These are phyloP conservation scores for Melanophora roralis DNA, from an alignment of 2,888 invertebrate species.

Conservation along the genomic window DNA sequence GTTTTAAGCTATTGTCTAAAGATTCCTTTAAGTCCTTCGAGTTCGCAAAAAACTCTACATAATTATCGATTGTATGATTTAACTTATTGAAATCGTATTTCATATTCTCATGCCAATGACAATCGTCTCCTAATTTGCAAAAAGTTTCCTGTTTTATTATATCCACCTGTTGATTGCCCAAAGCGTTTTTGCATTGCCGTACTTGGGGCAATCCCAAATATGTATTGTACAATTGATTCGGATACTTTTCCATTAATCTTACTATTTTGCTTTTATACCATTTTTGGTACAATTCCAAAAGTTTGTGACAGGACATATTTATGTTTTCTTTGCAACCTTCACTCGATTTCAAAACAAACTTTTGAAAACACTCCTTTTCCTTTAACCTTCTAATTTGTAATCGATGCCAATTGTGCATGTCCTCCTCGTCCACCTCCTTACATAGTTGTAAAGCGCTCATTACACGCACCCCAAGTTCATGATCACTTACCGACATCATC, in stretches of 20 bases:
- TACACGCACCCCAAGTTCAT: conserved; percentile 67
- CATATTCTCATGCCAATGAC: conserved; percentile 44
- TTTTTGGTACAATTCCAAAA: conserved; percentile 65
- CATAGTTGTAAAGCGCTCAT: conserved; percentile 64
- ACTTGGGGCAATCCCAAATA: conserved; percentile 71
- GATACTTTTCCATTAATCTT: conserved; percentile 49
- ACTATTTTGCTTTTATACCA: conserved; percentile 64
- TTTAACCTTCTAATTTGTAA: conserved; percentile 54
- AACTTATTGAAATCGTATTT: conserved; percentile 60
- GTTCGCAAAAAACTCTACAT: conserved; percentile 36
- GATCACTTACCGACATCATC: conserved; percentile 64
- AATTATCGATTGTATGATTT: conserved; percentile 64
- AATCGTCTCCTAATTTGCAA: conserved; percentile 44
- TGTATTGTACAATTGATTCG: conserved; percentile 65
- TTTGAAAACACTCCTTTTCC: conserved; percentile 66
- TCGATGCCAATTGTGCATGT: conserved; percentile 65
- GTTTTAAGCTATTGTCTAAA: conserved; percentile 13
- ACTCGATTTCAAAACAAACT: conserved; percentile 65
- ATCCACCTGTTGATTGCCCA: conserved; percentile 44
- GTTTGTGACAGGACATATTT: conserved; percentile 64
- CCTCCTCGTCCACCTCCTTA: conserved; percentile 55
- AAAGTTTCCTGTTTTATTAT: conserved; percentile 66
- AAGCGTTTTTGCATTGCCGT: conserved; percentile 61
- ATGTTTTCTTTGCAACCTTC: conserved; percentile 64
- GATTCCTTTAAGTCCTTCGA: conserved; percentile 20